Base-by-base conservation (phyloP, 64 coral and sea anemone species). In the Pocillopora damicornis region DNA sequence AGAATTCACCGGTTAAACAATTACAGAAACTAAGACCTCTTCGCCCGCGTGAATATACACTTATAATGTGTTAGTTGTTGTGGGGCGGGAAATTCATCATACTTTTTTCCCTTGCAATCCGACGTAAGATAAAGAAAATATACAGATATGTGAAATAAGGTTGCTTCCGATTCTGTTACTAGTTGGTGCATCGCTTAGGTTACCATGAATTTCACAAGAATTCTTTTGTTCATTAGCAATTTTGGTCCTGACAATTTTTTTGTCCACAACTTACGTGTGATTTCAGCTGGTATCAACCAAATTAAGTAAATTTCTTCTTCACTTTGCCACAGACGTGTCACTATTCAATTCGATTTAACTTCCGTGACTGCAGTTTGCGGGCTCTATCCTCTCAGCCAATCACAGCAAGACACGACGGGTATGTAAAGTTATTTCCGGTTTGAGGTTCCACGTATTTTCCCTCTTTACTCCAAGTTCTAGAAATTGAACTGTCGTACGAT, bases 331-430 rank as follows among this genome's bases (percentile, higher is more conserved):
- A 17, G 37, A 77, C 75, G 75, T 77, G 75, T 77, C 75, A 57
- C 75, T 18, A 57, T 38, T 37, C 42, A 77, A 57, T 56, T 58
- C 42, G 59, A 22, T 61, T 58, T 23, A 18, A 88, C 89, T 95
- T 89, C 90, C 90, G 87, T 92, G 87, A 88, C 84, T 65, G 75
- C 74, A 82, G 84, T 90, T 58, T 23, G 76, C 51, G 58, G 68
- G 63, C 65, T 85, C 25, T 11, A 5, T 88, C 0, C 20, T 87
- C 0, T 97, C 26, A 59, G 71, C 94, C 94, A 93, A 97, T 97
- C 94, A 97, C 76, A 51, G 71, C 78, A 63, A 76, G 73, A 93
- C 94, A 97, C 94, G 94, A 97, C 91, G 67, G 76, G 62, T 75
- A 80, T 37, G 88, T 87, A 57, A 85, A 76, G 2, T 88, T 30